phyloP scores from a whole-genome alignment of 2,113 vertebrate genomes.

The Lota lota region DNA sequence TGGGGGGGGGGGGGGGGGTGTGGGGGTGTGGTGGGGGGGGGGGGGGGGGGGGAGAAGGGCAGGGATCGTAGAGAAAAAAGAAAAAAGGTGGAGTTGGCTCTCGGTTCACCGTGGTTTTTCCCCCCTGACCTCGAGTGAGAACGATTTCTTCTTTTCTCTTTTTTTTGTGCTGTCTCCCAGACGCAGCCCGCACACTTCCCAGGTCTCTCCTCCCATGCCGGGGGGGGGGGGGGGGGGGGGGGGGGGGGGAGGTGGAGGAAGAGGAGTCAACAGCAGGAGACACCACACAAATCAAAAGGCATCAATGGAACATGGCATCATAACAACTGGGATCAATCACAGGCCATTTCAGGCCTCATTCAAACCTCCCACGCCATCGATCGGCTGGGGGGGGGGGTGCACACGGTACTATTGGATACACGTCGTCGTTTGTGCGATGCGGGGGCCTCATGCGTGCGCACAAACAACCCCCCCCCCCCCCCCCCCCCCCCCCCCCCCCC shows the following conservation, averaged over 20 bases:
- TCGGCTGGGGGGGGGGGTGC: conserved; percentile 24
- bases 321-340: conserved; percentile 50
- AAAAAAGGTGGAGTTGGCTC: conserved; percentile 37
- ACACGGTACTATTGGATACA: conserved; percentile 55
- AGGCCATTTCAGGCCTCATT: conserved; percentile 48
- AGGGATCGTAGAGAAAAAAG: conserved; percentile 11
- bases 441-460: conserved; percentile 34
- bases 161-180: neutral
- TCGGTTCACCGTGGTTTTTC: conserved; percentile 34
- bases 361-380: conserved; percentile 53
- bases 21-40: conserved; percentile 31
- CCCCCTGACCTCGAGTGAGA: conserved; percentile 38
- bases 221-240: neutral
- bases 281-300: conserved; percentile 31
- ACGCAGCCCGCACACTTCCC: conserved; percentile 15
- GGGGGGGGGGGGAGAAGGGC: conserved; percentile 23
- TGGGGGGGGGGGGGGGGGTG: conserved; percentile 27
- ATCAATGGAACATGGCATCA: conserved; percentile 45
- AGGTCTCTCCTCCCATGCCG: neutral
- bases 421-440: neutral
- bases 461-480: conserved; percentile 9
- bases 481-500: neutral
- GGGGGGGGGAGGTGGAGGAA: conserved; percentile 3
- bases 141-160: neutral
- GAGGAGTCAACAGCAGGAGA: conserved; percentile 2